Evolutionary conservation across 2,888 invertebrate genomes (phyloP), one percentile per base, ranked within the genome.

Genomic region (Leptopilina drosophilae): DNA sequence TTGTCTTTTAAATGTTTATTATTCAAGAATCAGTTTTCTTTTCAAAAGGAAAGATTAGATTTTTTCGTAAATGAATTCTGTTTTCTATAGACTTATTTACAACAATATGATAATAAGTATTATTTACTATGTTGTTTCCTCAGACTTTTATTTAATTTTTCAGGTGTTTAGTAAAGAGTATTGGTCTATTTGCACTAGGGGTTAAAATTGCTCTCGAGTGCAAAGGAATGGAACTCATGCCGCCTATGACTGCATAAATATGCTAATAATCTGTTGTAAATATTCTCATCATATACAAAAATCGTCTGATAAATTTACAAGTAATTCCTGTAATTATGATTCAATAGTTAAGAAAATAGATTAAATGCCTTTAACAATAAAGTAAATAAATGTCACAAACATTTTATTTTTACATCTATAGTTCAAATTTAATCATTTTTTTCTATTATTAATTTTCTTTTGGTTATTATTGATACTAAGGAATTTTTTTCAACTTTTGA

Each of bases 161-260:
- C 93, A 97, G 97, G 97, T 95, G 96, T 87, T 88, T 97, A 64
- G 94, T 96, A 75, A 97, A 97, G 93, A 96, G 96, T 90, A 93
- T 96, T 79, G 95, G 95, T n/a, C 93, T 97, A 87, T 97, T 97
- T 90, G 93, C 95, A 83, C 91, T 96, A 80, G 97, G 97, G 77
- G 94, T 97, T 7, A 94, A 95, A 83, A 94, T 97, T 87, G 97
- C 97, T 3, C 94, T 96, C 88, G 96, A 97, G 90, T 96, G 95
- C 87, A 93, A 94, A 73, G 96, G 96, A 79, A 92, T 96, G 78
- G 96, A 96, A 89, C 90, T 96, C 79, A 95, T 96, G 94, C 94
- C 95, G 12, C 93, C 95, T 26, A 65, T 81, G 42, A 69, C 77
- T 33, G 53, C 77, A 49, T 83, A 73, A 80, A 79, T 69, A 4